phyloP scores from a whole-genome alignment of 2,797 vertebrate genomes.

The Brachyalestes nurse region DNA sequence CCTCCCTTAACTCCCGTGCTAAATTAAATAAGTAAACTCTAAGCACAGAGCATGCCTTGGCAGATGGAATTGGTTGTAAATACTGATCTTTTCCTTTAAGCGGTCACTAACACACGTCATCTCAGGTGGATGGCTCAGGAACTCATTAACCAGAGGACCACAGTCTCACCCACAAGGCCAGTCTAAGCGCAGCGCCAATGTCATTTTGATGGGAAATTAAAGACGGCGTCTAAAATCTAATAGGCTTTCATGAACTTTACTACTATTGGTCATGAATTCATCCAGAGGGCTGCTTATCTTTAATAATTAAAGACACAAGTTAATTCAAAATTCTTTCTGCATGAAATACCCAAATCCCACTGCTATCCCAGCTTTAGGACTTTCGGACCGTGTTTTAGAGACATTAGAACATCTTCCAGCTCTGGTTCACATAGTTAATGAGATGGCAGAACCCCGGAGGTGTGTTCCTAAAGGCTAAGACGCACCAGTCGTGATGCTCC shows the following conservation, averaged over 20 bases:
- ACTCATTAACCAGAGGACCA: conserved; percentile 17
- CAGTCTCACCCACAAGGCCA: neutral
- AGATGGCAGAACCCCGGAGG: neutral
- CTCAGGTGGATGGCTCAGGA: neutral
- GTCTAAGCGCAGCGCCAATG: neutral
- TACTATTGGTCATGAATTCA: conserved; percentile 55
- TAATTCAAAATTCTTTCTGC: conserved; percentile 68
- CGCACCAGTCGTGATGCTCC: neutral
- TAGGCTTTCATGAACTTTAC: conserved; percentile 50
- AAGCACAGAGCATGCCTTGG: too few relatives aligned
- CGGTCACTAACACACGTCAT: neutral
- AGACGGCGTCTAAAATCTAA: conserved; percentile 47
- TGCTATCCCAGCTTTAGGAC: conserved; percentile 64
- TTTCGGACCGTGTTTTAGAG: conserved; percentile 57
- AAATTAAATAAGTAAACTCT: too few relatives aligned
- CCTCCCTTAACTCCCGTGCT: too few relatives aligned
- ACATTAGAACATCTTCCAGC: conserved; percentile 36
- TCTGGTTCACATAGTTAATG: conserved; percentile 44
- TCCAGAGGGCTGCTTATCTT: conserved; percentile 68
- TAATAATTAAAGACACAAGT: conserved; percentile 69
- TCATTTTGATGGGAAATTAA: conserved; percentile 27
- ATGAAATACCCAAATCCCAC: conserved; percentile 63
- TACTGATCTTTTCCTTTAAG: neutral
- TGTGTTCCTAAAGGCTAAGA: neutral
- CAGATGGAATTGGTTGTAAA: too few relatives aligned